Base-by-base conservation (phyloP, 2,888 invertebrate species). In the Micoletzkya japonica region DNA sequence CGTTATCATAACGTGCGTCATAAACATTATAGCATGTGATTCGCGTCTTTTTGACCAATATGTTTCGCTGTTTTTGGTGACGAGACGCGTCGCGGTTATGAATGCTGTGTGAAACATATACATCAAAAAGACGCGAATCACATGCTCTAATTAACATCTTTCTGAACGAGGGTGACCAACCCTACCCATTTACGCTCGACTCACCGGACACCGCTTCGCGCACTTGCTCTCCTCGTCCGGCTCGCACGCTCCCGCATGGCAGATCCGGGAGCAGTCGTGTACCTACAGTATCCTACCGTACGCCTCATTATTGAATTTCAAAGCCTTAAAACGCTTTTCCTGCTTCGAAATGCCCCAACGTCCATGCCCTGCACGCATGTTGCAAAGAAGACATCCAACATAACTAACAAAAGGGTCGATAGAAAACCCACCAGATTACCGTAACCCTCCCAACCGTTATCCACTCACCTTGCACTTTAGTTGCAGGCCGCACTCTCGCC, bases 231-330 rank as follows among this genome's bases (percentile, higher is more conserved):
- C 75, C 20, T 74, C 78, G 56, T 84, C 67, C 76, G 73, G 72
- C 36, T 74, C 90, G 77, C 93, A 93, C 0, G 89, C 86, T 0
- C 91, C 92, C 59, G 90, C 88, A 85, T 95, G 94, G 83, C 94
- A 95, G 2, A 89, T 90, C 77, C 90, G 90, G 69, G 90, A 90
- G 86, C 96, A 96, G 66, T 90, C 91, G 86, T 97, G 96, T 28
- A 73, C 92, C 64, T 64, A 32, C 24, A 52, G 87, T 96, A 96
- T 50, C 88, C 85, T 0, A 88, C 83, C 0, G 92, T 88, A 2
- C 89, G 88, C 78, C 0, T 88, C 88, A 86, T 95, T 96, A n/a
- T 91, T 91, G 85, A 95, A 94, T 1, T 88, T 90, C 86, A 95
- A 96, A 39, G 87, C 14, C 86, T 88, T 91, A 77, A 90, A 90